phyloP scores from a whole-genome alignment of 2,888 invertebrate species.

The Germaria angustata region DNA sequence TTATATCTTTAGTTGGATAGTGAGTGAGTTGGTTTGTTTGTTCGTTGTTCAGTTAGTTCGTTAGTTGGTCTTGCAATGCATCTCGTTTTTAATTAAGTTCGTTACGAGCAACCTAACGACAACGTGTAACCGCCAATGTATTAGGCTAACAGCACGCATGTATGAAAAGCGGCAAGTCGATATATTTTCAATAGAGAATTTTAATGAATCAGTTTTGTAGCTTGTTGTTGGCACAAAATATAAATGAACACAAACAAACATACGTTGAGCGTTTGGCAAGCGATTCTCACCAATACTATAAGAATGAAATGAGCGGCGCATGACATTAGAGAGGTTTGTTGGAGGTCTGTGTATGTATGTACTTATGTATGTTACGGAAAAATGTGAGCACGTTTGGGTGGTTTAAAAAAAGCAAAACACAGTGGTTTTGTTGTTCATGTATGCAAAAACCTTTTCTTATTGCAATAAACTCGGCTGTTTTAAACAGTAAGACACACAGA shows the following conservation, averaged over 20 bases:
- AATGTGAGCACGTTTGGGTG: constrained; percentile 25
- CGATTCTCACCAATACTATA: constrained; percentile 20
- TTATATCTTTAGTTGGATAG: constrained; percentile 14
- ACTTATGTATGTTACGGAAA: too few species aligned
- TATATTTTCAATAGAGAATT: constrained; percentile 9
- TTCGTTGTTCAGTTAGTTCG: constrained; percentile 17
- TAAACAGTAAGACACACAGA: too few species aligned
- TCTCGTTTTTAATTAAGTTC: constrained; percentile 47
- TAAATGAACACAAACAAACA: too few species aligned
- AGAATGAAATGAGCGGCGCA: constrained; percentile 37
- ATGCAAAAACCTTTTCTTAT: too few species aligned
- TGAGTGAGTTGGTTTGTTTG: not conserved
- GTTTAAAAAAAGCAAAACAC: not conserved
- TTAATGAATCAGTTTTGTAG: constrained; percentile 48
- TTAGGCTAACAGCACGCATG: constrained; percentile 74
- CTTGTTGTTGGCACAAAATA: constrained; percentile 29
- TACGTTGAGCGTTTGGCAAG: constrained; percentile 9
- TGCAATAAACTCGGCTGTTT: too few species aligned
- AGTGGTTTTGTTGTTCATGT: not conserved
- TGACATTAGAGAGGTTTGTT: constrained; percentile 22
- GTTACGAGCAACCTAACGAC: constrained; percentile 71
- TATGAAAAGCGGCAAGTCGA: constrained; percentile 69
- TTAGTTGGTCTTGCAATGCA: constrained; percentile 46
- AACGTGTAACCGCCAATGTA: constrained; percentile 79
- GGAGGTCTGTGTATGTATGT: not conserved